Percentiles rank a stretch among this genome's conserved stretches.
phyloP scores from a whole-genome alignment of 2,888 invertebrate genomes.

The Cryptophagus acutangulus region DNA sequence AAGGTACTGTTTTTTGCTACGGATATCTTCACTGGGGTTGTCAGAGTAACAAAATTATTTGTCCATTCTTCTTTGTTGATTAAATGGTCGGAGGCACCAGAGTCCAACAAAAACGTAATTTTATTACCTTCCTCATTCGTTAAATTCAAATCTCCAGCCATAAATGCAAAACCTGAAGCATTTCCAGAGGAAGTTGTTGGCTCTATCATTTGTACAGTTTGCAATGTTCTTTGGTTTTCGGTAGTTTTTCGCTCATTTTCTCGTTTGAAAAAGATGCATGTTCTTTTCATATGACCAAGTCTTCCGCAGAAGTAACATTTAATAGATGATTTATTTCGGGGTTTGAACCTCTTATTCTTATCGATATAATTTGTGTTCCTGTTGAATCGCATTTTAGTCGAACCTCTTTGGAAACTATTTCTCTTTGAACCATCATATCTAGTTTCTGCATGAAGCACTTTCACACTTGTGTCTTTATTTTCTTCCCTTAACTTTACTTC shows the following conservation, averaged over 20 bases:
- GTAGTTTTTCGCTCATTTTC: neutral
- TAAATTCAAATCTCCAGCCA: no score
- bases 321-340: no score
- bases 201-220: no score
- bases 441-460: neutral
- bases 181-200: no score
- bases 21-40: slow-evolving; percentile 13
- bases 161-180: slow-evolving; percentile 11
- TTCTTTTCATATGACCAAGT: slow-evolving; percentile 9
- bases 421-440: no score
- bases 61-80: no score
- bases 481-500: slow-evolving; percentile 18
- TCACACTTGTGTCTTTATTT: neutral
- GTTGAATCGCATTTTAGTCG: no score
- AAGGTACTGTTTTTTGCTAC: slow-evolving; percentile 14
- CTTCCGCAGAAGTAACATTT: slow-evolving; percentile 8
- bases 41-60: slow-evolving; percentile 23
- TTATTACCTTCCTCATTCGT: no score
- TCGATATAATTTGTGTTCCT: no score
- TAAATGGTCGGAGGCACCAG: slow-evolving; percentile 26
- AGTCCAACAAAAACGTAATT: slow-evolving; percentile 21
- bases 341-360: no score
- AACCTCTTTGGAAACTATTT: no score
- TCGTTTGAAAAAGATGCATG: slow-evolving; percentile 3
- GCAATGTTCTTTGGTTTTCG: no score